A percentile compares a stretch with the other conserved stretches of the same genome.
Conservation (phyloP, 2,888 invertebrate genomes). For the Xestia xanthographa region DNA sequence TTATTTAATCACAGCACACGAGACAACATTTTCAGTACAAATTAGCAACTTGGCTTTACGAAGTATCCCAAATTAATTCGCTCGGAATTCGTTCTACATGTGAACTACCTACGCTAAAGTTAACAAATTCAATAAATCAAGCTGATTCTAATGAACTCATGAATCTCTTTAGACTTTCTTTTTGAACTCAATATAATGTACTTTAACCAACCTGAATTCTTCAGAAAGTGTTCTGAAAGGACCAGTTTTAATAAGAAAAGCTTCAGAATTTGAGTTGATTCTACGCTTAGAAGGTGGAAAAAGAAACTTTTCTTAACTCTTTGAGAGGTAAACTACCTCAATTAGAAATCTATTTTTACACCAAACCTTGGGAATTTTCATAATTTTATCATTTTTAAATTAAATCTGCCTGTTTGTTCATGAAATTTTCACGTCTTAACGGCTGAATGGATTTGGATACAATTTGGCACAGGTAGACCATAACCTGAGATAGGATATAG, state of each 20-base stretch:
- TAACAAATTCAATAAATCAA: constrained; percentile 48
- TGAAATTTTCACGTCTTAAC: not conserved
- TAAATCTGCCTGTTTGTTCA: not conserved
- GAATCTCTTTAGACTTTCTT: constrained; percentile 19
- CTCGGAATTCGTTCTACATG: constrained; percentile 42
- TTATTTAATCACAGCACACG: constrained; percentile 49
- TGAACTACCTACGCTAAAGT: constrained; percentile 16
- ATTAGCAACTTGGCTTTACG: constrained; percentile 48
- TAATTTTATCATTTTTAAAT: not conserved
- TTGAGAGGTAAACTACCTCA: not conserved
- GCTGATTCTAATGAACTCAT: constrained; percentile 34
- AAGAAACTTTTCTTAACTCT: not conserved
- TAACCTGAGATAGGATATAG: not conserved
- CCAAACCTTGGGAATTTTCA: not conserved
- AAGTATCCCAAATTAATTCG: constrained; percentile 52
- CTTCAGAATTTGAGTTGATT: constrained; percentile 20
- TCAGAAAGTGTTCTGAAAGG: constrained; percentile 26
- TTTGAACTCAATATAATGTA: constrained; percentile 10
- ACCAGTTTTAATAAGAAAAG: constrained; percentile 18
- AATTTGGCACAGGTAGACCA: not conserved
- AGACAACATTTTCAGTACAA: constrained; percentile 48
- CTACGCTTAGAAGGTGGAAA: not conserved
- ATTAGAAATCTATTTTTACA: not conserved
- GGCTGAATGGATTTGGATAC: not conserved
- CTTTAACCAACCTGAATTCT: constrained; percentile 19